A percentile compares a stretch with the other conserved stretches of the same genome.
Conservation (phyloP, 2,113 vertebrate species). For the Myiopsitta monachus region DNA sequence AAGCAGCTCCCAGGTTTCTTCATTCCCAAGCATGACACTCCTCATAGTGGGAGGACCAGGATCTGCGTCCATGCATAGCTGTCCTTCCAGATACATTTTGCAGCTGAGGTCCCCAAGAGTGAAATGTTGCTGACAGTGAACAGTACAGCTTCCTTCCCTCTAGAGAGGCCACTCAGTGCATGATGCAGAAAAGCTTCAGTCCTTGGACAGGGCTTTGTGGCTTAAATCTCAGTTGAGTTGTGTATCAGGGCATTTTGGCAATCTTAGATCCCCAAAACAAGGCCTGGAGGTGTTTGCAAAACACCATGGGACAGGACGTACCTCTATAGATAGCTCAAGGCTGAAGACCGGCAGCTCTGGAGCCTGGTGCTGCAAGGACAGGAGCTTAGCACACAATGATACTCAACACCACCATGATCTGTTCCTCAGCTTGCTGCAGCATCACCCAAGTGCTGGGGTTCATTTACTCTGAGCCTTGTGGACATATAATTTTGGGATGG, state of each 20-base stretch:
- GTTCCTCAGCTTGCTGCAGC: not conserved
- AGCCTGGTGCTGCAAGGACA: not conserved
- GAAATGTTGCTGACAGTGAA: not conserved
- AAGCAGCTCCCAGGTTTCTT: not conserved
- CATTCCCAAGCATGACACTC: not conserved
- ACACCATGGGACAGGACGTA: rapidly evolving
- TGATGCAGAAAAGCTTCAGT: not conserved
- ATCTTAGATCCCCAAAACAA: not conserved
- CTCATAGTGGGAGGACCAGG: not conserved
- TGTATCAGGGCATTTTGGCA: not conserved
- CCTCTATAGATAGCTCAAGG: rapidly evolving
- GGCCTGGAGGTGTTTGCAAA: not conserved
- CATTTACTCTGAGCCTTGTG: rapidly evolving
- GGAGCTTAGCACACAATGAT: not conserved
- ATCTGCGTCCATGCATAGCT: not conserved
- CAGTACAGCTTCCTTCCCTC: not conserved
- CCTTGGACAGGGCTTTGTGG: not conserved
- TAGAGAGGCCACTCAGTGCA: not conserved
- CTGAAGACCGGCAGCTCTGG: not conserved
- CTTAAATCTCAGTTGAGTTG: not conserved
- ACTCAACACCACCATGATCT: not conserved
- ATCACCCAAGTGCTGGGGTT: rapidly evolving
- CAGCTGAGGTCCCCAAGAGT: not conserved
- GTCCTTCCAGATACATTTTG: not conserved
- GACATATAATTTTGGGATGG: not conserved